phyloP scores from a whole-genome alignment of 2,113 vertebrate species.

The Amazona vittata region DNA sequence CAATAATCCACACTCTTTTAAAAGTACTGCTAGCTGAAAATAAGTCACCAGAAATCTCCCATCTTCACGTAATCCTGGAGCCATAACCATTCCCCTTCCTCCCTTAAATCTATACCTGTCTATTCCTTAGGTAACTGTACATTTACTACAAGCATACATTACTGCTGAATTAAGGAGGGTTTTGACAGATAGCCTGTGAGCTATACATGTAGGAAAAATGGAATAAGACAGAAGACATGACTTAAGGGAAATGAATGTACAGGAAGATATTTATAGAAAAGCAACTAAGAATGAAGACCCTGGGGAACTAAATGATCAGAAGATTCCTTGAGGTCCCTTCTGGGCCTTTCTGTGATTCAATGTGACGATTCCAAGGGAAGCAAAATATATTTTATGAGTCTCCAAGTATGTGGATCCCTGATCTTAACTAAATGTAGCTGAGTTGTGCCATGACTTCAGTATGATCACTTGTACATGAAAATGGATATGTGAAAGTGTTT shows the following conservation, averaged over 20 bases:
- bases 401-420: background rate
- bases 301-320: background rate
- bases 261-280: background rate
- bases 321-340: background rate
- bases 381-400: background rate
- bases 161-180: background rate
- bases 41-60: background rate
- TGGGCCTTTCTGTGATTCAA: background rate
- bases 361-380: background rate
- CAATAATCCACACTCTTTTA: background rate
- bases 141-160: background rate
- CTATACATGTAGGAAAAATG: background rate
- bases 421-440: background rate
- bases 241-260: background rate
- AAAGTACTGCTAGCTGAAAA: background rate
- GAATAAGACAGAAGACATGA: background rate
- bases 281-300: background rate
- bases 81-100: background rate
- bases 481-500: background rate
- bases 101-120: background rate
- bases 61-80: background rate
- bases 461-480: background rate
- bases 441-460: background rate
- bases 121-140: background rate
- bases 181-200: background rate